phyloP scores from a whole-genome alignment of 2,797 vertebrate species.

The Alfaro cultratus region DNA sequence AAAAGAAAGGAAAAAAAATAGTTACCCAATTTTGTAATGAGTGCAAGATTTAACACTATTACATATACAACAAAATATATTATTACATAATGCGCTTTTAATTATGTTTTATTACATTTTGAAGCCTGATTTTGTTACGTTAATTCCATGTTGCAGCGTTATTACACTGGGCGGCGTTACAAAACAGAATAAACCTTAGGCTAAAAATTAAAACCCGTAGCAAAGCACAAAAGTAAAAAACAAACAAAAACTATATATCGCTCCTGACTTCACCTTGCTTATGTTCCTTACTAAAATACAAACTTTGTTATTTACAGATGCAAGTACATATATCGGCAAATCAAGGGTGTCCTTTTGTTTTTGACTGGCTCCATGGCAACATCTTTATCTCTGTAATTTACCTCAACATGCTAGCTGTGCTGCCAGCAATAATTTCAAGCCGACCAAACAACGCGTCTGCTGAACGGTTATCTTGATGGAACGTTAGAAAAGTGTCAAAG shows the following conservation, averaged over 20 bases:
- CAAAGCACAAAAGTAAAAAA: background rate
- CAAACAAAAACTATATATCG: background rate
- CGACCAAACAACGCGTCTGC: background rate
- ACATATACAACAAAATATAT: too few relatives aligned
- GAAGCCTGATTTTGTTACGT: too few relatives aligned
- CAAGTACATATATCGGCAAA: background rate
- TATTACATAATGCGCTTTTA: too few relatives aligned
- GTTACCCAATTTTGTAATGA: too few relatives aligned
- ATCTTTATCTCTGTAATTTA: background rate
- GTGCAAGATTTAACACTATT: too few relatives aligned
- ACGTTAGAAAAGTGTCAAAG: background rate
- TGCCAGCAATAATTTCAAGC: background rate
- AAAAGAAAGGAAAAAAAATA: too few relatives aligned
- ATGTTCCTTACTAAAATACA: background rate
- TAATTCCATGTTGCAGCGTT: too few relatives aligned
- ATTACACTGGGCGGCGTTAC: too few relatives aligned
- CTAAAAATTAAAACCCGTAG: background rate
- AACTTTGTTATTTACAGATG: background rate
- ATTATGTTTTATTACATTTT: too few relatives aligned
- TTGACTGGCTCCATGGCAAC: background rate
- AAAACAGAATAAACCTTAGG: background rate
- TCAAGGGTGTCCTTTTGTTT: background rate
- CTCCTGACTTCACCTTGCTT: background rate
- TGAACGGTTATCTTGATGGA: background rate
- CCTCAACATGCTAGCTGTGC: too few relatives aligned